phyloP scores from a whole-genome alignment of 1,140 invertebrate genomes.

The Bombus vancouverensis region DNA sequence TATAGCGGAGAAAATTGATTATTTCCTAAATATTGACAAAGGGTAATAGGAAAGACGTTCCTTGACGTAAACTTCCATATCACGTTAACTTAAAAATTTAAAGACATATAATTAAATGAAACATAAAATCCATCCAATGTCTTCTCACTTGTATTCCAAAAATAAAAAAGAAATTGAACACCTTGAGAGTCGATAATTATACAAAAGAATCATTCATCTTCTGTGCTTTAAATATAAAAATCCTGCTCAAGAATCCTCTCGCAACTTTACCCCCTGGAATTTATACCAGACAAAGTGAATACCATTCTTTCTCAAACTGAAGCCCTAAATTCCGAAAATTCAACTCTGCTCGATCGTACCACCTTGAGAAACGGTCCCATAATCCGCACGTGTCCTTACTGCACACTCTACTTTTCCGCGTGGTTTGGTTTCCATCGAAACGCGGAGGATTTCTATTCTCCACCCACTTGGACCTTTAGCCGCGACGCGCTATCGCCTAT shows the following conservation, averaged over 20 bases:
- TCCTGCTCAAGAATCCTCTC: not conserved
- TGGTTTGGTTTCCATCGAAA: not conserved
- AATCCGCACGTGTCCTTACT: not conserved
- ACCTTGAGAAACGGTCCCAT: not conserved
- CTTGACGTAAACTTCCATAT: too few relatives aligned
- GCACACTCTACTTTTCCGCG: not conserved
- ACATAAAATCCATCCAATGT: too few relatives aligned
- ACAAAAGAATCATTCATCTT: not conserved
- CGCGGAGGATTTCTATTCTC: not conserved
- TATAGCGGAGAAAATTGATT: too few relatives aligned
- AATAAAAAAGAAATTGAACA: too few relatives aligned
- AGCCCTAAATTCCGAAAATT: not conserved
- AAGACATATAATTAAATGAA: too few relatives aligned
- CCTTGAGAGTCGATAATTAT: not conserved
- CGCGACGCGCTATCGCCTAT: too few relatives aligned
- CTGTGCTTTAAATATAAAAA: not conserved
- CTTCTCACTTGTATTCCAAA: too few relatives aligned
- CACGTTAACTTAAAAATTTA: too few relatives aligned
- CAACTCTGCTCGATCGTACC: not conserved
- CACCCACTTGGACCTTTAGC: not conserved
- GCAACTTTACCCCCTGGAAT: not conserved
- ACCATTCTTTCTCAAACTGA: not conserved
- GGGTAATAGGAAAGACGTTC: too few relatives aligned
- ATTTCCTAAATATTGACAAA: too few relatives aligned
- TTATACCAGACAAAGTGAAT: not conserved